Evolutionary conservation across 2,888 invertebrate species (phyloP).

Genomic region (Atethmia centrago): DNA sequence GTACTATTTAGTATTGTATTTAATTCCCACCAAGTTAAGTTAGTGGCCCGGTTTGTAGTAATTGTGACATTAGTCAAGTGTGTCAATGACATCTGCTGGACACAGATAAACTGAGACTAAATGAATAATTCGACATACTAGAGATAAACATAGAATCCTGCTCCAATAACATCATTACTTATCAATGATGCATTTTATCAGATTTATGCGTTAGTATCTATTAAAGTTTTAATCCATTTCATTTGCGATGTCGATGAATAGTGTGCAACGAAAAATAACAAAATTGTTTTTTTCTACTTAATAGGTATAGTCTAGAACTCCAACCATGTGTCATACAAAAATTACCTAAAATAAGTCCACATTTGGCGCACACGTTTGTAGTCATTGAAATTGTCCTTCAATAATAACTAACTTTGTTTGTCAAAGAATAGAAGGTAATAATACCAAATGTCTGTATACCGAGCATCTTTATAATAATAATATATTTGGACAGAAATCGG

Average conservation of each 20-base stretch:
- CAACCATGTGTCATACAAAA: conserved; percentile 14
- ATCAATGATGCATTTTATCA: neutral
- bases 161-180: conserved; percentile 2
- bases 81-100: conserved; percentile 40
- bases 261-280: neutral
- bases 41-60: conserved; percentile 53
- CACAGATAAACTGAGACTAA: conserved; percentile 37
- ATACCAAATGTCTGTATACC: neutral
- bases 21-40: conserved; percentile 64
- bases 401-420: neutral
- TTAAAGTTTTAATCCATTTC: neutral
- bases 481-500: conserved; percentile 30
- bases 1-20: conserved; percentile 44
- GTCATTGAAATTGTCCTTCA: conserved; percentile 1
- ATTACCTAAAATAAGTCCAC: conserved; percentile 4
- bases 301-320: conserved; percentile 5
- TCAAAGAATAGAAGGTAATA: neutral
- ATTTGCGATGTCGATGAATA: neutral
- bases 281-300: neutral
- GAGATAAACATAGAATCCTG: conserved; percentile 41
- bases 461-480: neutral
- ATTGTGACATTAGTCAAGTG: conserved; percentile 26
- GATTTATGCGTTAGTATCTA: neutral
- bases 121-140: conserved; percentile 14
- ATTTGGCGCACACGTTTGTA: conserved; percentile 52